A percentile compares a stretch with the other conserved stretches of the same genome.
These are phyloP conservation scores for Drosophila nigromelanica DNA, from an alignment of 1,140 invertebrate species.

Conservation along the genomic window DNA sequence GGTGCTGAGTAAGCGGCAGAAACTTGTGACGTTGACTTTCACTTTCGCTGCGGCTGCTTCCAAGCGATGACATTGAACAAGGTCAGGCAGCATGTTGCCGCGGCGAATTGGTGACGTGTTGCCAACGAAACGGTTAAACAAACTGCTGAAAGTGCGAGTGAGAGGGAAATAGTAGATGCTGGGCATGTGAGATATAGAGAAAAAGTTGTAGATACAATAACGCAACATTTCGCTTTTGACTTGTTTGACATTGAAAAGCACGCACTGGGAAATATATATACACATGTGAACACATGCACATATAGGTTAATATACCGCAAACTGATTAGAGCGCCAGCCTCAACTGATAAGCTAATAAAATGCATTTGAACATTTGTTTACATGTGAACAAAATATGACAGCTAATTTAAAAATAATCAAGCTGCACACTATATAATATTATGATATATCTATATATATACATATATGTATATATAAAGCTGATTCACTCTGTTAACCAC, in stretches of 20 bases:
- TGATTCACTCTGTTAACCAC: constrained; percentile 40
- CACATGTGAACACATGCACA: not conserved
- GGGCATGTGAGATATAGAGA: constrained; percentile 34
- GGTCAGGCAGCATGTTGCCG: constrained; percentile 74
- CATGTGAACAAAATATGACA: not conserved
- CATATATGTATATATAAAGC: constrained; percentile 13
- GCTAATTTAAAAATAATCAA: not conserved
- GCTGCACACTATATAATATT: not conserved
- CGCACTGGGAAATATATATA: constrained; percentile 9
- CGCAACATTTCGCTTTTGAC: constrained; percentile 45
- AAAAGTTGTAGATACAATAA: constrained; percentile 42
- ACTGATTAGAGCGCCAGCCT: too few relatives aligned
- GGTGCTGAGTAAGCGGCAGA: not conserved
- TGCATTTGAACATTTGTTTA: constrained; percentile 11
- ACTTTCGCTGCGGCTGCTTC: constrained; percentile 47
- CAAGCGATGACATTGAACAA: constrained; percentile 73
- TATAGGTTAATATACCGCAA: not conserved
- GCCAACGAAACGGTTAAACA: constrained; percentile 57
- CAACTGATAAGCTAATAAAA: constrained; percentile 22
- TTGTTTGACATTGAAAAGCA: constrained; percentile 76
- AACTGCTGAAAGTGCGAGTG: not conserved
- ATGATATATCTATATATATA: not conserved
- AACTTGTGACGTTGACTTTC: constrained; percentile 71
- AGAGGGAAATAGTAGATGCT: constrained; percentile 24
- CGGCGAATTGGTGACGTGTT: constrained; percentile 43